Evolutionary conservation across 1,140 invertebrate species (phyloP).

Genomic region (Pseudomyrmex flavicornis): DNA sequence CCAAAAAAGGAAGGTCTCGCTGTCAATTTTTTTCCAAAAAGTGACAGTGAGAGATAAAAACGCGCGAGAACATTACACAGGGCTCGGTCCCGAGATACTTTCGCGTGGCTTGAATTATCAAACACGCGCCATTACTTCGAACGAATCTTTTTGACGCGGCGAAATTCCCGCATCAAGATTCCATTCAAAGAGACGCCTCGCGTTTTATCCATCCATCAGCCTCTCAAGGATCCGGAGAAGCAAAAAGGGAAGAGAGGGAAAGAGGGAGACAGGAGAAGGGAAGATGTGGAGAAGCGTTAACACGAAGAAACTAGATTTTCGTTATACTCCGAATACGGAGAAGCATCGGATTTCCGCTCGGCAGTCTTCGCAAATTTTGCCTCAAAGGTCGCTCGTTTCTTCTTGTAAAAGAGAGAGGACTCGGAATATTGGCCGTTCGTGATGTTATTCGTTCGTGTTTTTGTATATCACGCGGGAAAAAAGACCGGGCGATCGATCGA

Average conservation of each 20-base stretch:
- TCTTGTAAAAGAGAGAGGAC: not conserved
- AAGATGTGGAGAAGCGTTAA: conserved; percentile 28
- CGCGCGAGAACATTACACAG: not conserved
- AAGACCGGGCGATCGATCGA: conserved; percentile 29
- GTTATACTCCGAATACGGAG: conserved; percentile 28
- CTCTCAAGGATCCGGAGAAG: not conserved
- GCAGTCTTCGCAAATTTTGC: conserved; percentile 41
- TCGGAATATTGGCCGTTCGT: conserved; percentile 26
- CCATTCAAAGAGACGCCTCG: conserved; percentile 56
- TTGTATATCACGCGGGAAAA: not conserved
- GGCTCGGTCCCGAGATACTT: conserved; percentile 5
- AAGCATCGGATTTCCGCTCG: conserved; percentile 31
- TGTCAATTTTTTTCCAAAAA: conserved; percentile 2
- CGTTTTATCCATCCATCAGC: conserved; percentile 55
- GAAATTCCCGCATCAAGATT: conserved; percentile 53
- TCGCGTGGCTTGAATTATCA: conserved; percentile 35
- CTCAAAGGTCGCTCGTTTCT: conserved; percentile 4
- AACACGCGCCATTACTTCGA: conserved; percentile 51
- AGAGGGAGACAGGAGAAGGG: not conserved
- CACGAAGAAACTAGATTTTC: conserved; percentile 45
- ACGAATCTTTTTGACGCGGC: conserved; percentile 56
- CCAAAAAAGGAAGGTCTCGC: not conserved
- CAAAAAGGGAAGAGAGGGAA: not conserved
- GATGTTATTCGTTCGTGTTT: conserved; percentile 60
- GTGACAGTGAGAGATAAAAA: not conserved